Conservation (phyloP, 2,888 invertebrate species). For the Chesias legatella region DNA sequence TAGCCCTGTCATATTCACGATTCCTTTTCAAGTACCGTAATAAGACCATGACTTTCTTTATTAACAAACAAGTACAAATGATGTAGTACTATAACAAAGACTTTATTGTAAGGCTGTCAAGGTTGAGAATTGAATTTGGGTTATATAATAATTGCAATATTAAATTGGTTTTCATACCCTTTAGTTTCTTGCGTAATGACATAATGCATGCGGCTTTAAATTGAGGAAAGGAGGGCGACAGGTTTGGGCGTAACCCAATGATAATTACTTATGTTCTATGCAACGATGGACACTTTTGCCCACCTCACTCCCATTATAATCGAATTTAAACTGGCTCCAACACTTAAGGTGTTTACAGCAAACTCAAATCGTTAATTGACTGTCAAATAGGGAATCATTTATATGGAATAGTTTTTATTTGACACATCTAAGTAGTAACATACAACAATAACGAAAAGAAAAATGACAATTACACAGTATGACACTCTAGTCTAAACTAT, state of each 20-base stretch:
- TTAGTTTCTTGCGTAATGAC: conserved; percentile 17
- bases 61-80: conserved; percentile 14
- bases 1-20: conserved; percentile 24
- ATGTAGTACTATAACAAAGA: conserved; percentile 14
- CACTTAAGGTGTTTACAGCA: no score
- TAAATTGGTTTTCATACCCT: conserved; percentile 21
- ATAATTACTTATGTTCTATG: conserved; percentile 18
- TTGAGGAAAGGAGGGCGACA: conserved; percentile 17
- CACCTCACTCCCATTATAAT: no score
- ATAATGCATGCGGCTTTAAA: conserved; percentile 15
- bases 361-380: no score
- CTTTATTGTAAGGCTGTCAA: conserved; percentile 21
- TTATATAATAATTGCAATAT: conserved; percentile 13
- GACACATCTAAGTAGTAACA: no score
- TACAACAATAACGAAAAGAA: no score
- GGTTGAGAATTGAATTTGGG: conserved; percentile 18
- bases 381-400: no score
- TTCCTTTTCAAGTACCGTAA: conserved; percentile 23
- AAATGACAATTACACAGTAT: no score
- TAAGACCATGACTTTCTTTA: conserved; percentile 16
- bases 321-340: no score
- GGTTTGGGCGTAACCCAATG: conserved; percentile 21
- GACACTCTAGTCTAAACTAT: no score
- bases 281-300: no score
- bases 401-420: no score